These are phyloP conservation scores for Aricia artaxerxes DNA, from an alignment of 2,888 invertebrate species.

Conservation along the genomic window DNA sequence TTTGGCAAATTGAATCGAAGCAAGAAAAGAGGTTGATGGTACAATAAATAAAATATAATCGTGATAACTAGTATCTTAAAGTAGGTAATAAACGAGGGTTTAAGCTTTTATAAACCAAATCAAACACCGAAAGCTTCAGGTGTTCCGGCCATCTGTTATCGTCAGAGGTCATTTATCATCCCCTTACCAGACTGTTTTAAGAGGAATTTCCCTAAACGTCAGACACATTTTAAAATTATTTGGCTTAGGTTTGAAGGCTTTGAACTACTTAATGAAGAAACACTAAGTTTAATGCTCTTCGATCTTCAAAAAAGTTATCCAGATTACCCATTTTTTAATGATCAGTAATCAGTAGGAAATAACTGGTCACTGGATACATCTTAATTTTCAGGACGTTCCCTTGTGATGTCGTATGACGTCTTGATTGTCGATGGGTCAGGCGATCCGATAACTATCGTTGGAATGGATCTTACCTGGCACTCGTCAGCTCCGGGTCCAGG, in stretches of 20 bases:
- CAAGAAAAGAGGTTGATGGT: not conserved
- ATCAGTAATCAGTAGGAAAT: no score
- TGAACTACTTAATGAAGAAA: not conserved
- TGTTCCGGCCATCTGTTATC: slow-evolving; percentile 1
- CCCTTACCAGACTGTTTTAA: not conserved
- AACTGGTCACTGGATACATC: no score
- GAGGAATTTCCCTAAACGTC: not conserved
- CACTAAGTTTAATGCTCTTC: not conserved
- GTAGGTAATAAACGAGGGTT: not conserved
- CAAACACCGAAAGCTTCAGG: slow-evolving; percentile 2
- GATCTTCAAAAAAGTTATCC: not conserved
- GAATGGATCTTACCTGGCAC: slow-evolving; percentile 56
- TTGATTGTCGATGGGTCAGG: not conserved
- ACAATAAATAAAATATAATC: not conserved
- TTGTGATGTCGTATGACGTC: not conserved
- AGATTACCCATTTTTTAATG: not conserved
- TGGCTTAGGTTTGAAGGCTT: not conserved
- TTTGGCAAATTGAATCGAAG: no score
- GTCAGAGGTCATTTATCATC: not conserved
- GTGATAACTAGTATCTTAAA: not conserved
- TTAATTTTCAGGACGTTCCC: no score
- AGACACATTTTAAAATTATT: not conserved
- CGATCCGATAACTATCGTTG: not conserved
- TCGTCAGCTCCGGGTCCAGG: slow-evolving; percentile 63
- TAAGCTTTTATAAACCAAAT: not conserved